Evolutionary conservation across 2,888 invertebrate species (phyloP).

Genomic region (Gasteruption jaculator): DNA sequence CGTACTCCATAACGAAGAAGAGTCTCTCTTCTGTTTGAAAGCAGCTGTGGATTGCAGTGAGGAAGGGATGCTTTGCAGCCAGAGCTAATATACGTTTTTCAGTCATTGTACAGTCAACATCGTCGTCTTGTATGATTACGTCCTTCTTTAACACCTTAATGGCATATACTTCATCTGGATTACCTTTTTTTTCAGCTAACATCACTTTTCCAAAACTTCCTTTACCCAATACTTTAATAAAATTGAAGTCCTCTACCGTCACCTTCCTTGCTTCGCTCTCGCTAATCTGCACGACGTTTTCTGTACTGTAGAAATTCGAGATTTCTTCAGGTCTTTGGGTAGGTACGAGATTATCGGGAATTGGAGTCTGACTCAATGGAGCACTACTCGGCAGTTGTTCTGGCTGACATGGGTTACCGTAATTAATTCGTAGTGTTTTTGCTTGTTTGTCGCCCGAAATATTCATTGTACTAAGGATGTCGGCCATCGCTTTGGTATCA

Average conservation of each 20-base stretch:
- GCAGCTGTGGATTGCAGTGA: conserved; percentile 94
- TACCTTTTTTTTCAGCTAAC: conserved; percentile 90
- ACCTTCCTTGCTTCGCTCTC: conserved; percentile 55
- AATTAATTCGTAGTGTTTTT: conserved; percentile 42
- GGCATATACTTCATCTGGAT: conserved; percentile 82
- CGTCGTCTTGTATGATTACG: conserved; percentile 97
- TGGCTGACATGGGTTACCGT: conserved; percentile 28
- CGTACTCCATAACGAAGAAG: conserved; percentile 99
- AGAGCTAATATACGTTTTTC: conserved; percentile 95
- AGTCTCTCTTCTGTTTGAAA: conserved; percentile 95
- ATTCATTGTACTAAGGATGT: conserved; percentile 86
- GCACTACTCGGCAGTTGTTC: conserved; percentile 27
- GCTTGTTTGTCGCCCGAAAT: conserved; percentile 84
- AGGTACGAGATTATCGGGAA: conserved; percentile 19
- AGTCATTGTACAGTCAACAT: conserved; percentile 98
- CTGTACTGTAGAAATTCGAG: conserved; percentile 19
- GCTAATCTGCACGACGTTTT: conserved; percentile 22
- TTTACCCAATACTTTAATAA: conserved; percentile 98
- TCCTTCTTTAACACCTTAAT: conserved; percentile 94
- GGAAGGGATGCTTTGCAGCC: conserved; percentile 97
- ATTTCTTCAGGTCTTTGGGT: conserved; percentile 16
- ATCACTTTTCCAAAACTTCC: conserved; percentile 99
- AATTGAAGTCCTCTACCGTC: conserved; percentile 84
- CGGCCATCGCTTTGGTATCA: conserved; percentile 94
- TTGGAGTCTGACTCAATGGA: conserved; percentile 30